Percentiles rank a stretch among this genome's conserved stretches.
Conservation (phyloP, 2,797 vertebrate species). For the Sorex maritimensis region DNA sequence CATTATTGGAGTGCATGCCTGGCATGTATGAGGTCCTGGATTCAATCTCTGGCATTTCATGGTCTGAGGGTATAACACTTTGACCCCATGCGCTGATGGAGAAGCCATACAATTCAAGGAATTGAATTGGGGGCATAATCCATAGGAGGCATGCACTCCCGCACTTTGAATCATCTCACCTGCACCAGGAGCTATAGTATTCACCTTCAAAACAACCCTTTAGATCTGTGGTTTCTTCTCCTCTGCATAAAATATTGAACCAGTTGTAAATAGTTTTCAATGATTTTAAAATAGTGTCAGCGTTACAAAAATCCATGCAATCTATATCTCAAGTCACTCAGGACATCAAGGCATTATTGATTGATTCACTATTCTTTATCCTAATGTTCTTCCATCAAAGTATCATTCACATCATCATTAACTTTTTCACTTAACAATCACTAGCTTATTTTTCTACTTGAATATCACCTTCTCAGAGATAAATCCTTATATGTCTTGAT, state of each 20-base stretch:
- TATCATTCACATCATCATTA: not conserved
- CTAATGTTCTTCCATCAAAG: not conserved
- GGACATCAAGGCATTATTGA: not conserved
- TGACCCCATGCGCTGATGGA: too few relatives aligned
- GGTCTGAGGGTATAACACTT: too few relatives aligned
- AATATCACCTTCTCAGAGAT: not conserved
- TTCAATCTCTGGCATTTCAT: too few relatives aligned
- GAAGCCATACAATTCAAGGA: too few relatives aligned
- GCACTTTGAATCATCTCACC: too few relatives aligned
- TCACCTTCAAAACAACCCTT: conserved; percentile 3
- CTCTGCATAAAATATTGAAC: conserved; percentile 8
- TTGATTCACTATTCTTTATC: not conserved
- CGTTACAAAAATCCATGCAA: not conserved
- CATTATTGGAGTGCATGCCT: too few relatives aligned
- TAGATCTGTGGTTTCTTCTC: not conserved
- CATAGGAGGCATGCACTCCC: too few relatives aligned
- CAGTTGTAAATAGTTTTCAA: not conserved
- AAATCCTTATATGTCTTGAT: not conserved
- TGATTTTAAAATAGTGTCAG: conserved; percentile 1
- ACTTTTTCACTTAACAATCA: not conserved
- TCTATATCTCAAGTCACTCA: not conserved
- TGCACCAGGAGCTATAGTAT: not conserved
- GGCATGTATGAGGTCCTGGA: too few relatives aligned
- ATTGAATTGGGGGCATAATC: too few relatives aligned
- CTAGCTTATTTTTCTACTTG: not conserved